Percentiles rank a stretch among this genome's conserved stretches.
These are phyloP conservation scores for Pelagia noctiluca DNA, from an alignment of 30 jellyfish, hydroid and myxozoan genomes.

Conservation along the genomic window DNA sequence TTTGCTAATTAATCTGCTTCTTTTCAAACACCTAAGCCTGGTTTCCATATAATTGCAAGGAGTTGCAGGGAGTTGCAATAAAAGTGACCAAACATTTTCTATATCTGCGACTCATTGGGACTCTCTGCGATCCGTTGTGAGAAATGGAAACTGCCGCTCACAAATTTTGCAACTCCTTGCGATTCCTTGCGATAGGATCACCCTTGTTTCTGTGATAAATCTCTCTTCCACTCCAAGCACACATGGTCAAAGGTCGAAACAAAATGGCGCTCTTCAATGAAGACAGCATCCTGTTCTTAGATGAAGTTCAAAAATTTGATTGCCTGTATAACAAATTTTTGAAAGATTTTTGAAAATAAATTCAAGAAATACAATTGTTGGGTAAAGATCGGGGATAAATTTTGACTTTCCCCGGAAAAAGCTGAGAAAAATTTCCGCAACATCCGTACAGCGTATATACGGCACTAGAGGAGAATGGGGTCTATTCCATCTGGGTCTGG, in stretches of 20 bases:
- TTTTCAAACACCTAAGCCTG: too few species aligned
- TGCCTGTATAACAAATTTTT: constrained; percentile 4
- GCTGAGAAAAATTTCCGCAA: constrained; percentile 23
- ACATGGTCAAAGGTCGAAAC: neutral
- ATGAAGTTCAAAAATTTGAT: constrained; percentile 9
- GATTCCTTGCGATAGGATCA: too few species aligned
- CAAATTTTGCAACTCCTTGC: too few species aligned
- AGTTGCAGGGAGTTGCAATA: too few species aligned
- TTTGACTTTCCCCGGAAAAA: neutral
- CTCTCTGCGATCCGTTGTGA: too few species aligned
- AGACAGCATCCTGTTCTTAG: constrained; percentile 12
- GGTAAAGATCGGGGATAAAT: neutral
- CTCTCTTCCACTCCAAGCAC: neutral
- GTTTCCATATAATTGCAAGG: too few species aligned
- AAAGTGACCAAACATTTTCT: too few species aligned
- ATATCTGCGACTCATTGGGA: too few species aligned
- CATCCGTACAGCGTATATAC: constrained; percentile 44
- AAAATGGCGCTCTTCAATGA: constrained; percentile 26
- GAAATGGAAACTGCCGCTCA: too few species aligned
- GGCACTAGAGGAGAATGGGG: constrained; percentile 8
- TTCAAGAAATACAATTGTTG: neutral
- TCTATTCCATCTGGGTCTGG: constrained; percentile 51
- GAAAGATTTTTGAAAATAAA: constrained; percentile 13
- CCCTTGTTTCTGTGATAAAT: too few species aligned
- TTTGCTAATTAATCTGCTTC: too few species aligned